Evolutionary conservation across 2,113 vertebrate species (phyloP).

Genomic region (Hemibates koningsi): DNA sequence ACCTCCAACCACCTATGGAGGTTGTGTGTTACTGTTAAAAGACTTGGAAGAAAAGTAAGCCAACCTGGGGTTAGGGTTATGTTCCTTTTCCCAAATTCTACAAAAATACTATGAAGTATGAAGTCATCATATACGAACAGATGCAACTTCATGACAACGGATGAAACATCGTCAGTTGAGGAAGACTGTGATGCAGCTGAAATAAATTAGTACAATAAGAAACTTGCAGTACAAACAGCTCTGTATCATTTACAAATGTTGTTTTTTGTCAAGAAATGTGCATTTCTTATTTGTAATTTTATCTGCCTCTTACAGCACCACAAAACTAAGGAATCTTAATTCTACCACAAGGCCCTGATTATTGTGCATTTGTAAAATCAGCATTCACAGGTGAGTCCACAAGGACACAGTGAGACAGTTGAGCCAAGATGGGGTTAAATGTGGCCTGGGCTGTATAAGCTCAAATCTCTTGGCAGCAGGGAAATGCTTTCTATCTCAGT

Average conservation of each 20-base stretch:
- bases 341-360: neutral
- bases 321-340: neutral
- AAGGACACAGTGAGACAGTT: neutral
- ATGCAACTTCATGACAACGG: neutral
- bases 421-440: constrained; percentile 1
- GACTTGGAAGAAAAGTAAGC: neutral
- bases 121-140: neutral
- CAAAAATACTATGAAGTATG: neutral
- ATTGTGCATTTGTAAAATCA: neutral
- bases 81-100: neutral
- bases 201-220: neutral
- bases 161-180: neutral
- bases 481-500: constrained; percentile 5
- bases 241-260: neutral
- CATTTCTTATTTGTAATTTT: neutral
- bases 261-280: neutral
- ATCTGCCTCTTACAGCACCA: neutral
- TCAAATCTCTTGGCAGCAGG: constrained; percentile 15
- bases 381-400: neutral
- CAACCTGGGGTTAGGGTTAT: neutral
- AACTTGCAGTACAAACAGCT: neutral
- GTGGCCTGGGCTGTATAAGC: neutral
- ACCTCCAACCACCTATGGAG: neutral
- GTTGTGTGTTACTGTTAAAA: neutral
- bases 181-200: neutral